Conservation (phyloP, 2,888 invertebrate genomes). For the Tanytarsus gracilentus region DNA sequence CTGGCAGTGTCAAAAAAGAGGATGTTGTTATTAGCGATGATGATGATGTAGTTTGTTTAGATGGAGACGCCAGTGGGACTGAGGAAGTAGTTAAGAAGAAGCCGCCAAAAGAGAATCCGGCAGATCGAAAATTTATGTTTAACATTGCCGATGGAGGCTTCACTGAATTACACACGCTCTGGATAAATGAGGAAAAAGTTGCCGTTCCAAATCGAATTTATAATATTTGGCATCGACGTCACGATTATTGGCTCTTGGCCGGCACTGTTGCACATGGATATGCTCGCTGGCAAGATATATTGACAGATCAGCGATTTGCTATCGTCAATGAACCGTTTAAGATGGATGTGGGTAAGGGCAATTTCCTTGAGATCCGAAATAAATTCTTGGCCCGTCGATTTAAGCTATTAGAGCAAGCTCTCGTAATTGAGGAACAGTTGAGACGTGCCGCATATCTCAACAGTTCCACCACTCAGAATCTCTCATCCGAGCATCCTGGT, state of each 20-base stretch:
- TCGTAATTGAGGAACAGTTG: slow-evolving; percentile 97
- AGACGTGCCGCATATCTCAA: slow-evolving; percentile 92
- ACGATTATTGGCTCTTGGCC: slow-evolving; percentile 98
- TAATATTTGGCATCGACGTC: slow-evolving; percentile 98
- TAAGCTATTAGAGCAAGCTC: slow-evolving; percentile 94
- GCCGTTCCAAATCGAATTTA: slow-evolving; percentile 93
- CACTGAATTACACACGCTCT: slow-evolving; percentile 93
- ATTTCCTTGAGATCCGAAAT: slow-evolving; percentile 98
- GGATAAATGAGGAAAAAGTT: slow-evolving; percentile 96
- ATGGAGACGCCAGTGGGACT: no score
- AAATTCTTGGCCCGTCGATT: slow-evolving; percentile 97
- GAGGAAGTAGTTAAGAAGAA: slow-evolving; percentile 50
- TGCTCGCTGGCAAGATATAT: slow-evolving; percentile 99
- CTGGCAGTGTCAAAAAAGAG: slow-evolving; percentile 41
- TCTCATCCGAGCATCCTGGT: slow-evolving; percentile 76
- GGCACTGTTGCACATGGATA: slow-evolving; percentile 99
- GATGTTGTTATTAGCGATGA: slow-evolving; percentile 47
- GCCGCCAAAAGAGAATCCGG: slow-evolving; percentile 46
- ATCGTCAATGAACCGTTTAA: slow-evolving; percentile 99
- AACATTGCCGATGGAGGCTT: slow-evolving; percentile 99
- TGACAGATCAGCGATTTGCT: slow-evolving; percentile 92
- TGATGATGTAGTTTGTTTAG: slow-evolving; percentile 42
- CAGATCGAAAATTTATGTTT: slow-evolving; percentile 91
- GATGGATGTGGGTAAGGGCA: slow-evolving; percentile 97
- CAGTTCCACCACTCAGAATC: slow-evolving; percentile 47